Percentiles rank a stretch among this genome's conserved stretches.
Evolutionary conservation across 2,797 vertebrate genomes (phyloP).

Genomic region (Coreius guichenoti): DNA sequence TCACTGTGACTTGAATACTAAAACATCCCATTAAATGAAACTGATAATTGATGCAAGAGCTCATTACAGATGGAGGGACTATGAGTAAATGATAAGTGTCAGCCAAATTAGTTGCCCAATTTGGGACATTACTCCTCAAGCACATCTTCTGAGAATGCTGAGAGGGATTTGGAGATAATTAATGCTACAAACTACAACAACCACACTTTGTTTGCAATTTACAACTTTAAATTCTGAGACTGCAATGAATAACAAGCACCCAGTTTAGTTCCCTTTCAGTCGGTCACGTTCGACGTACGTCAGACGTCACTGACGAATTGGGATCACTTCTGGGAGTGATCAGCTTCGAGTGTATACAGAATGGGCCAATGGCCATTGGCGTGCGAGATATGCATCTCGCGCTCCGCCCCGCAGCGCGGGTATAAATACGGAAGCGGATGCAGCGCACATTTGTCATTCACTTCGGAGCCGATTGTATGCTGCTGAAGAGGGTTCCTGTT

Average conservation of each 20-base stretch:
- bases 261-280: too few relatives aligned
- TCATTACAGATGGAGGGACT: neutral
- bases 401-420: too few relatives aligned
- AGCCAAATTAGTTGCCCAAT: neutral
- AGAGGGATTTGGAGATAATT: neutral
- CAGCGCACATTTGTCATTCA: too few relatives aligned
- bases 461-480: too few relatives aligned
- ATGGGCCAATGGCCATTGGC: too few relatives aligned
- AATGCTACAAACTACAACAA: neutral
- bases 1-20: neutral
- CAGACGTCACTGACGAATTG: too few relatives aligned
- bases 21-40: neutral
- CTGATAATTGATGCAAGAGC: neutral
- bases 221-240: neutral
- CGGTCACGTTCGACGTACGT: too few relatives aligned
- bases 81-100: neutral
- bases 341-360: too few relatives aligned
- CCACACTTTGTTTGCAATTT: neutral
- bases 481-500: too few relatives aligned
- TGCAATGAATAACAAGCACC: conserved; percentile 5
- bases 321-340: too few relatives aligned
- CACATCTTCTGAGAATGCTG: neutral
- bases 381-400: too few relatives aligned
- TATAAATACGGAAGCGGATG: too few relatives aligned
- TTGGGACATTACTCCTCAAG: neutral